Base-by-base conservation (phyloP, 2,888 invertebrate species). In the Oscheius sp. region DNA sequence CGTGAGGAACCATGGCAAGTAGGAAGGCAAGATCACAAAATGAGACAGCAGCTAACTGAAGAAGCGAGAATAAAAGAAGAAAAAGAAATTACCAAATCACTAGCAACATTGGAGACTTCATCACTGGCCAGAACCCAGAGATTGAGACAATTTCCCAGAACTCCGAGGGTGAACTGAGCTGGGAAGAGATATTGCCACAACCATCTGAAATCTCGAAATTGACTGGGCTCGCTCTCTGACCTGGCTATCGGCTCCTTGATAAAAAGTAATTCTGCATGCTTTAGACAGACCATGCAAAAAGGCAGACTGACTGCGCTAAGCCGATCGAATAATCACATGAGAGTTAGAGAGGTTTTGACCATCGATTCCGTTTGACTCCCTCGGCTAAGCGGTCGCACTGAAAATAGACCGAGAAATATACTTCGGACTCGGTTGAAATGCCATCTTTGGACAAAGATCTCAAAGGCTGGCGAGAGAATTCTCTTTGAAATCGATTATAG, bases 11-110 rank as follows among this genome's bases (percentile, higher is more conserved):
- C 79, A 81, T 78, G 4, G 73, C 71, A n/a, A 79, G 31, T 1
- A 81, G 73, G 68, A 86, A 85, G 12, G 76, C 70, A 52, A 86
- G 64, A 65, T 86, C 84, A 55, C 81, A 84, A 48, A 85, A 76
- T 15, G 84, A 82, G 1, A 85, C 85, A 3, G 84, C 84, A 1
- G 85, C 85, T 72, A 85, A 73, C 85, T 85, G 70, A 52, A 81
- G 69, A 34, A 0, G 10, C 29, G 27, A 65, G 15, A 45, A 20
- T 39, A 6, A 12, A 37, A 27, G 1, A 25, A 4, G 23, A 5
- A 52, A 52, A 15, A 23, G 27, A 48, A 33, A 72, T 29, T 45
- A 85, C 85, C 80, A 85, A 72, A 71, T 85, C 85, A 55, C 82
- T 84, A 55, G 85, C 85, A 48, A 82, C 75, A 72, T 85, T 85